Evolutionary conservation across 2,888 invertebrate genomes (phyloP).

Genomic region (Macaria notata): DNA sequence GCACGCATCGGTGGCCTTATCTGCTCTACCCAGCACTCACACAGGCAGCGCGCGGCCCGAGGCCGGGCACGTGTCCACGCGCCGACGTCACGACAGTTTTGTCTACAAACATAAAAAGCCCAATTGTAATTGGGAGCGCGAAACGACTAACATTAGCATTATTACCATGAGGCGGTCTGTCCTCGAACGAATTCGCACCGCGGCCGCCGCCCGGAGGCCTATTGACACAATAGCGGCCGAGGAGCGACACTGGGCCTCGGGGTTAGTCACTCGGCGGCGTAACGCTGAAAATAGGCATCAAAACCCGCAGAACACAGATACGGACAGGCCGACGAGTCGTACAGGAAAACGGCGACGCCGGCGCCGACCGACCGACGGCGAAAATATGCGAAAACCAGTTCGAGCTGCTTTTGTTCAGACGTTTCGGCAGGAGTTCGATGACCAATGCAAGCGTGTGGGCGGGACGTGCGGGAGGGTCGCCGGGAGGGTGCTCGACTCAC

Average conservation of each 20-base stretch:
- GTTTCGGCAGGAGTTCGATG: slow-evolving; percentile 75
- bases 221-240: slow-evolving; percentile 24
- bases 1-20: slow-evolving; percentile 50
- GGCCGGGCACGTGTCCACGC: slow-evolving; percentile 48
- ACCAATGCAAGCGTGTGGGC: slow-evolving; percentile 69
- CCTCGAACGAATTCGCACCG: slow-evolving; percentile 29
- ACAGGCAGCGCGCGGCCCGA: slow-evolving; percentile 38
- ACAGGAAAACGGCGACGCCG: slow-evolving; percentile 60
- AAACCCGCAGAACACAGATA: slow-evolving; percentile 35
- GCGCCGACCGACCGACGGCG: slow-evolving; percentile 54
- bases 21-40: slow-evolving; percentile 10
- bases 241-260: slow-evolving; percentile 13
- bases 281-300: slow-evolving; percentile 45
- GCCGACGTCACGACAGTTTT: slow-evolving; percentile 50
- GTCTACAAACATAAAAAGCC: slow-evolving; percentile 42
- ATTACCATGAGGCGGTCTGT: slow-evolving; percentile 37
- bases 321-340: slow-evolving; percentile 48
- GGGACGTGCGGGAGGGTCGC: slow-evolving; percentile 55
- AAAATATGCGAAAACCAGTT: slow-evolving; percentile 76
- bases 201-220: slow-evolving; percentile 20
- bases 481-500: slow-evolving; percentile 53
- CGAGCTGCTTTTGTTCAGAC: slow-evolving; percentile 71
- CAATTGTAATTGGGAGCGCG: slow-evolving; percentile 37
- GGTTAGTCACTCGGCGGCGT: slow-evolving; percentile 30
- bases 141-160: slow-evolving; percentile 36